Conservation (phyloP, 2,888 invertebrate species). For the Patella pellucida region DNA sequence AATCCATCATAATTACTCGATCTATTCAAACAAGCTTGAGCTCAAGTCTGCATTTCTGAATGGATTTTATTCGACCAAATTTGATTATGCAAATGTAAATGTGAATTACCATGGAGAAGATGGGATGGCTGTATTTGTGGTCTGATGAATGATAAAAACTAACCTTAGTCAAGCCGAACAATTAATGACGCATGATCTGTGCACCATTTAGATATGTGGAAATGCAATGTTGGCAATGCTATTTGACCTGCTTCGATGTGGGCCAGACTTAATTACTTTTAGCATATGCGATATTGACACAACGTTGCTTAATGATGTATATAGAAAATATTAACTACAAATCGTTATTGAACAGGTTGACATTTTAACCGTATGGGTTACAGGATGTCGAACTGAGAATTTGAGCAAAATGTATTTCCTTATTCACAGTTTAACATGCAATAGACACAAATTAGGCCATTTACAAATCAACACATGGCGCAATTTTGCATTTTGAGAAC, state of each 20-base stretch:
- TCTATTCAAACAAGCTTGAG: slow-evolving; percentile 37
- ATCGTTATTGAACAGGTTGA: slow-evolving; percentile 16
- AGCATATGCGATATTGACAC: slow-evolving; percentile 29
- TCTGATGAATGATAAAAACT: slow-evolving; percentile 24
- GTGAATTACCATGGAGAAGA: slow-evolving; percentile 31
- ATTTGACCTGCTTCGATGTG: slow-evolving; percentile 18
- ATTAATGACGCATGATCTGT: slow-evolving; percentile 24
- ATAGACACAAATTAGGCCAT: too few species aligned
- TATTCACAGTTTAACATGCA: too few species aligned
- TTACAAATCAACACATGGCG: too few species aligned
- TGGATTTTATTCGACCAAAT: slow-evolving; percentile 37
- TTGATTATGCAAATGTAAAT: slow-evolving; percentile 40
- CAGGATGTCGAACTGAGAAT: too few species aligned
- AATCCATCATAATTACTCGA: slow-evolving; percentile 42
- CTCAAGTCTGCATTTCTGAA: slow-evolving; percentile 37
- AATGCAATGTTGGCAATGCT: slow-evolving; percentile 22
- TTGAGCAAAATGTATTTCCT: too few species aligned
- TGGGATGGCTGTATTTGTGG: slow-evolving; percentile 17
- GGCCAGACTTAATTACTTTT: slow-evolving; percentile 24
- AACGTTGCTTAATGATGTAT: slow-evolving; percentile 21
- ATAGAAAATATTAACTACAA: slow-evolving; percentile 18
- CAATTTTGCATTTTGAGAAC: too few species aligned
- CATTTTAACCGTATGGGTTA: not conserved
- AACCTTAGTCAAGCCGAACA: slow-evolving; percentile 17
- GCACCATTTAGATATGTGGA: slow-evolving; percentile 2